Conservation (phyloP, 1,140 invertebrate genomes). For the Neodiprion fabricii region DNA sequence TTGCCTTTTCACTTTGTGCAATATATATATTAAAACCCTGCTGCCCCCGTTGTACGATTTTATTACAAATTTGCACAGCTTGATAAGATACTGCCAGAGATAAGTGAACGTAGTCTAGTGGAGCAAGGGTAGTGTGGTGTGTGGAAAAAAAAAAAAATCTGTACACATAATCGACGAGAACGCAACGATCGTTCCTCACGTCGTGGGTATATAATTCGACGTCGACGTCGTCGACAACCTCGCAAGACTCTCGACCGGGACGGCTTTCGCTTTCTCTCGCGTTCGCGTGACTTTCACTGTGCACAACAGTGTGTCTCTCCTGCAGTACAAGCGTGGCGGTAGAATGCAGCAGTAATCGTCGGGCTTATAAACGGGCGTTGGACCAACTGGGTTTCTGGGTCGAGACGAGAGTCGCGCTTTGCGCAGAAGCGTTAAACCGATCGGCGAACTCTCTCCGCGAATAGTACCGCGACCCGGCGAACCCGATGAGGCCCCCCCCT, state of each 20-base stretch:
- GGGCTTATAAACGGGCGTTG: neutral
- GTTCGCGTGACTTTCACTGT: conserved; percentile 6
- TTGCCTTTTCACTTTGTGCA: neutral
- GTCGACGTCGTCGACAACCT: too few relatives aligned
- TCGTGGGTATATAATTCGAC: too few relatives aligned
- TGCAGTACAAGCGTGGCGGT: too few relatives aligned
- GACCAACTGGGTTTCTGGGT: conserved; percentile 6
- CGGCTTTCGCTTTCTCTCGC: conserved; percentile 1
- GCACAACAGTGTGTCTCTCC: neutral
- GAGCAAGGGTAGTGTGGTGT: too few relatives aligned
- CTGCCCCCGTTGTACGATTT: neutral
- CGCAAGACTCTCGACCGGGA: neutral
- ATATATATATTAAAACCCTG: neutral
- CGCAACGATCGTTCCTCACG: too few relatives aligned
- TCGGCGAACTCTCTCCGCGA: too few relatives aligned
- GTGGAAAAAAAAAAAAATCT: too few relatives aligned
- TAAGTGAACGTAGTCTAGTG: too few relatives aligned
- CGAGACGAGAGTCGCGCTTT: neutral
- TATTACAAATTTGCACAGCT: too few relatives aligned
- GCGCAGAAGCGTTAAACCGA: too few relatives aligned
- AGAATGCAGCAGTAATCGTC: neutral
- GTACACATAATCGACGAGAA: too few relatives aligned
- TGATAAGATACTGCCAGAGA: too few relatives aligned
- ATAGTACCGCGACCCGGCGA: neutral
- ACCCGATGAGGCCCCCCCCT: neutral